Percentiles rank a stretch among this genome's conserved stretches.
Conservation (phyloP, 2,888 invertebrate genomes). For the Dexiosoma caninum region DNA sequence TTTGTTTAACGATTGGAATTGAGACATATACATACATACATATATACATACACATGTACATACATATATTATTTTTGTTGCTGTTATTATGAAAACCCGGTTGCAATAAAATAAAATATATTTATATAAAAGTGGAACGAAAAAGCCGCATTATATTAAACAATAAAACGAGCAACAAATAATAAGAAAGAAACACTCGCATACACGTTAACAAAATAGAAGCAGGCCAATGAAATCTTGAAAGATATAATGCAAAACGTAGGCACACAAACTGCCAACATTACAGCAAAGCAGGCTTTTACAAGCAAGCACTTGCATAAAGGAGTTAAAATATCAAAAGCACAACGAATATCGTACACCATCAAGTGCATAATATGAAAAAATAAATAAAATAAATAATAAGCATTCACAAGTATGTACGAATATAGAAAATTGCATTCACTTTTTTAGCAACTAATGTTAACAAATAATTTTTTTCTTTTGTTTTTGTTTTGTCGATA, state of each 20-base stretch:
- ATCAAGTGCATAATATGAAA: slow-evolving; percentile 29
- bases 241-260: slow-evolving; percentile 24
- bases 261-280: background rate
- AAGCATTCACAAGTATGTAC: slow-evolving; percentile 27
- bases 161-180: slow-evolving; percentile 40
- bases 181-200: background rate
- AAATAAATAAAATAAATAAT: background rate
- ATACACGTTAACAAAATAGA: slow-evolving; percentile 36
- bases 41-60: too few relatives aligned
- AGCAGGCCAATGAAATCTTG: slow-evolving; percentile 51
- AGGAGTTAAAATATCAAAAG: slow-evolving; percentile 21
- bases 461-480: slow-evolving; percentile 22
- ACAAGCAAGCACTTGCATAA: slow-evolving; percentile 42
- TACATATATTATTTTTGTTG: slow-evolving; percentile 19
- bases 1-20: slow-evolving; percentile 14
- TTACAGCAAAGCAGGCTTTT: background rate
- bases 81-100: slow-evolving; percentile 38
- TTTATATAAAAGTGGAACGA: slow-evolving; percentile 55
- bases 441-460: slow-evolving; percentile 43
- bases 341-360: background rate
- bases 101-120: slow-evolving; percentile 29
- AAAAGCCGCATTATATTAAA: slow-evolving; percentile 56
- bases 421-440: slow-evolving; percentile 55
- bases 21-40: too few relatives aligned
- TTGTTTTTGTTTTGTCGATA: background rate